Conservation (phyloP, 1,140 invertebrate genomes). For the Tetramorium alpestre region DNA sequence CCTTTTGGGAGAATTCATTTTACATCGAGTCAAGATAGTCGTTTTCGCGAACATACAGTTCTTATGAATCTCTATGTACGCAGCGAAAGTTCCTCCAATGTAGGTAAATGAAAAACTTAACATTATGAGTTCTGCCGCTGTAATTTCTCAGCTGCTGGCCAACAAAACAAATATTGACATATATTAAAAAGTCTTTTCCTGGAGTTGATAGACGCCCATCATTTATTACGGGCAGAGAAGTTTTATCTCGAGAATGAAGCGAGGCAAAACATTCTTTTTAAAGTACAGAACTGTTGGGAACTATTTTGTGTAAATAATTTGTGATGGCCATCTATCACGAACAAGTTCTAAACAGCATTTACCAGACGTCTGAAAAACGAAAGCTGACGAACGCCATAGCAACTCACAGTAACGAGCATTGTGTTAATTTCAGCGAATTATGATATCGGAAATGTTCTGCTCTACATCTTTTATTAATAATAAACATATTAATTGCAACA, state of each 20-base stretch:
- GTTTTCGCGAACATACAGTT: not conserved
- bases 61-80: slow-evolving; percentile 13
- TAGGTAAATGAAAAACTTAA: not conserved
- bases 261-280: slow-evolving; percentile 17
- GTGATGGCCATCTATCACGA: slow-evolving; percentile 29
- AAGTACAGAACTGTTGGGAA: not conserved
- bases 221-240: slow-evolving; percentile 44
- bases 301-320: slow-evolving; percentile 51
- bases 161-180: slow-evolving; percentile 54
- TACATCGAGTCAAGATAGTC: not conserved
- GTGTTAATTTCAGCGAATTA: not conserved
- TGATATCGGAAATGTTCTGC: not conserved
- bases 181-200: slow-evolving; percentile 52
- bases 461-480: not conserved
- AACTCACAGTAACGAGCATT: not conserved
- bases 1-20: slow-evolving; percentile 15
- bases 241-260: slow-evolving; percentile 35
- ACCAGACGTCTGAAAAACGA: not conserved
- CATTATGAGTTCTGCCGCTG: slow-evolving; percentile 15
- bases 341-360: slow-evolving; percentile 24
- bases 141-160: slow-evolving; percentile 32
- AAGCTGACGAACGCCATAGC: not conserved
- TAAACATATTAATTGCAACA: not conserved
- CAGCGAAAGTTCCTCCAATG: not conserved
- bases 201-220: slow-evolving; percentile 26